These are phyloP conservation scores for Trichomalopsis sarcophagae DNA, from an alignment of 1,140 invertebrate species.

Conservation along the genomic window DNA sequence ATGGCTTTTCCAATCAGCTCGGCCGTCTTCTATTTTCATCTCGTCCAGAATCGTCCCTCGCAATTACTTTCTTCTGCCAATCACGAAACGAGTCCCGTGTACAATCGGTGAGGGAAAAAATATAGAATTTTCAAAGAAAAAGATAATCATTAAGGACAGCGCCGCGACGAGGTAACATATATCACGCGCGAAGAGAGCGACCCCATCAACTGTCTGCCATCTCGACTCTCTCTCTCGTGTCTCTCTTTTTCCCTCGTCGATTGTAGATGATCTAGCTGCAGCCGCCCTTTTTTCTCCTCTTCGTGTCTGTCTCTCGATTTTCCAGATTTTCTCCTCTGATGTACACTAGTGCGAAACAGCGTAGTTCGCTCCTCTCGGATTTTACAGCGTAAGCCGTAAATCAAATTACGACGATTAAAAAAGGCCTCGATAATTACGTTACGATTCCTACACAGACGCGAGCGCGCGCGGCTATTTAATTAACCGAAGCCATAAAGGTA, in stretches of 20 bases:
- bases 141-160: slow-evolving; percentile 52
- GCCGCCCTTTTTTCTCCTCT: not conserved
- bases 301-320: not conserved
- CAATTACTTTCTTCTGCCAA: not conserved
- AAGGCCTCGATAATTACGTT: not conserved
- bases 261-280: slow-evolving; percentile 15
- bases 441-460: not conserved
- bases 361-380: not conserved
- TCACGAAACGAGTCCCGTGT: too few relatives aligned
- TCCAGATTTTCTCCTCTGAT: not conserved
- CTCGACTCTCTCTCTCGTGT: not conserved
- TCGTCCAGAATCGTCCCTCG: not conserved
- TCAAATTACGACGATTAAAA: not conserved
- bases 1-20: not conserved
- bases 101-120: too few relatives aligned
- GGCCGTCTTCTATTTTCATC: not conserved
- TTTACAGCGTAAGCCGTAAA: not conserved
- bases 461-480: not conserved
- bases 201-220: slow-evolving; percentile 36
- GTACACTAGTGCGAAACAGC: not conserved
- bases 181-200: slow-evolving; percentile 39
- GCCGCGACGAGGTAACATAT: slow-evolving; percentile 42
- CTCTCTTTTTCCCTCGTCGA: slow-evolving; percentile 33
- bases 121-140: too few relatives aligned
- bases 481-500: not conserved